Conservation (phyloP, 2,888 invertebrate genomes). For the Sphinx pinastri region DNA sequence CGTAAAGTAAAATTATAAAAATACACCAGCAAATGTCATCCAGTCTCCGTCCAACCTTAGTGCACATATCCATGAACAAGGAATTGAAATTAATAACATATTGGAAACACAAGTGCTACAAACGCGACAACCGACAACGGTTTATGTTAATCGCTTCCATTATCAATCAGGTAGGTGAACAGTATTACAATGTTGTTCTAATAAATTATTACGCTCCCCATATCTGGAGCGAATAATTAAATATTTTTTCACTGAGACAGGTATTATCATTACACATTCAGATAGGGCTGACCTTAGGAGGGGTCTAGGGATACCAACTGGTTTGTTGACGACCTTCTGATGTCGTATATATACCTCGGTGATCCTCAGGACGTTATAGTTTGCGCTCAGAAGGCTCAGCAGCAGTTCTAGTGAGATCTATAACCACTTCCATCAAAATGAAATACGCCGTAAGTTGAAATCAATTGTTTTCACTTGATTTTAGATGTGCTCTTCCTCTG, state of each 20-base stretch:
- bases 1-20: background rate
- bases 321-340: constrained; percentile 67
- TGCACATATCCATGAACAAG: background rate
- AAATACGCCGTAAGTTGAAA: constrained; percentile 74
- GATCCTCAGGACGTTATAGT: constrained; percentile 69
- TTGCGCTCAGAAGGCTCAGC: constrained; percentile 73
- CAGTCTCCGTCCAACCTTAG: background rate
- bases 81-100: background rate
- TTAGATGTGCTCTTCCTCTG: no score
- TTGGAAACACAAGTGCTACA: background rate
- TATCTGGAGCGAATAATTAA: constrained; percentile 54
- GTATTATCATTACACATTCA: constrained; percentile 73
- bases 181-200: constrained; percentile 38
- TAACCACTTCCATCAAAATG: constrained; percentile 63
- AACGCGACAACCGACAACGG: constrained; percentile 2
- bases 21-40: background rate
- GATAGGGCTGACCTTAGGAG: constrained; percentile 67
- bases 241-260: constrained; percentile 60
- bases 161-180: constrained; percentile 21
- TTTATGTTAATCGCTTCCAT: constrained; percentile 21
- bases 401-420: constrained; percentile 77
- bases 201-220: constrained; percentile 55
- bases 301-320: constrained; percentile 52
- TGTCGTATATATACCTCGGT: constrained; percentile 66
- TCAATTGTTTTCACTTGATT: background rate